Evolutionary conservation across 2,888 invertebrate species (phyloP).

Genomic region (Trissolcus brochymenae): DNA sequence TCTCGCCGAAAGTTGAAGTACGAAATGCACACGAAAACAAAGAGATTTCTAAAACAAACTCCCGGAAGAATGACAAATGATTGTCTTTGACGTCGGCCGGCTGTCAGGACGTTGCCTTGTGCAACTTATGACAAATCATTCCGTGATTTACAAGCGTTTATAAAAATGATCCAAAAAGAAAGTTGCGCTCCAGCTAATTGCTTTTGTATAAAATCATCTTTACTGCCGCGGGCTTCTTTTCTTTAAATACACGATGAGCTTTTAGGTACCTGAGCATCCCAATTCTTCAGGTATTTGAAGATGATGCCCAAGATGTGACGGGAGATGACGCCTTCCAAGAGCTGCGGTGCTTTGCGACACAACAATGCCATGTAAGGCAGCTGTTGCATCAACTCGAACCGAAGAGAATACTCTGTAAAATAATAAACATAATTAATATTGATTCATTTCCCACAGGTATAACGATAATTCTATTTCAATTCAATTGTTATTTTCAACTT

Average conservation of each 20-base stretch:
- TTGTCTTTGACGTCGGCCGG: conserved; percentile 12
- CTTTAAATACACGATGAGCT: background rate
- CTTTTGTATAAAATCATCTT: conserved; percentile 5
- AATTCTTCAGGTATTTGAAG: conserved; percentile 80
- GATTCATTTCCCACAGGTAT: background rate
- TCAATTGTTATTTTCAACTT: no score
- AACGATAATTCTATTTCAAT: no score
- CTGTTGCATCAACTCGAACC: conserved; percentile 82
- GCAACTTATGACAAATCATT: conserved; percentile 27
- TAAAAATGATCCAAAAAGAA: conserved; percentile 29
- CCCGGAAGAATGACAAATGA: conserved; percentile 29
- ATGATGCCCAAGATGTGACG: conserved; percentile 81
- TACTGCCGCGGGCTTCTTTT: background rate
- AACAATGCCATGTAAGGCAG: conserved; percentile 82
- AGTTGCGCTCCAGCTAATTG: conserved; percentile 23
- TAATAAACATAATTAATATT: conserved; percentile 12
- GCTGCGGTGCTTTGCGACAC: conserved; percentile 78
- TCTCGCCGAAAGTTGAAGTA: conserved; percentile 16
- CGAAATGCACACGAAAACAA: conserved; percentile 2
- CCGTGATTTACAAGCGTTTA: conserved; percentile 29
- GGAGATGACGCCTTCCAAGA: conserved; percentile 77
- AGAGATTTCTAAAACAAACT: conserved; percentile 32
- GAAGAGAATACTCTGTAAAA: conserved; percentile 79
- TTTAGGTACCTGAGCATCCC: conserved; percentile 79
- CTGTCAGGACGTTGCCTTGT: conserved; percentile 17